phyloP scores from a whole-genome alignment of 2,797 vertebrate genomes.

The Potorous gilbertii region DNA sequence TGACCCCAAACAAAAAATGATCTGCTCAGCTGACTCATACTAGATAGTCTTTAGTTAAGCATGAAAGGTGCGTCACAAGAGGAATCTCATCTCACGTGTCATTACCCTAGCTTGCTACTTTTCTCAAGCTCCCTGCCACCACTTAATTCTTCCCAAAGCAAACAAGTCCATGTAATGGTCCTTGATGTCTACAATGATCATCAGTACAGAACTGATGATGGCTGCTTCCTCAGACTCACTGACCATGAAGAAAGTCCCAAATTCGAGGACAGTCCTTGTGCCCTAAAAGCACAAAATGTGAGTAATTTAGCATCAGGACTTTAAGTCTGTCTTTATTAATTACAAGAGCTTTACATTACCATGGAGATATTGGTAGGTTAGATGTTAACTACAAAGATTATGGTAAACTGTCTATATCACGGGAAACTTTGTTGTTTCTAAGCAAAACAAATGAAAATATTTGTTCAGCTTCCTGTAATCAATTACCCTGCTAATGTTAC shows the following conservation, averaged over 20 bases:
- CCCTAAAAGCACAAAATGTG: not conserved
- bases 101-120: not conserved
- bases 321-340: not conserved
- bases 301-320: not conserved
- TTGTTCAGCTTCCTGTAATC: not conserved
- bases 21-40: not conserved
- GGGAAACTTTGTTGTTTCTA: not conserved
- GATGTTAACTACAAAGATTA: not conserved
- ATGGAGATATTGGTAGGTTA: not conserved
- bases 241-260: not conserved
- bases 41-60: not conserved
- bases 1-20: not conserved
- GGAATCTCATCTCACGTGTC: not conserved
- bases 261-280: not conserved
- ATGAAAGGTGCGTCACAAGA: not conserved
- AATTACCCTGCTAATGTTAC: no score
- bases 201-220: not conserved
- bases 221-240: not conserved
- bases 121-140: not conserved
- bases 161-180: not conserved
- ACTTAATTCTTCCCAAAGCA: not conserved
- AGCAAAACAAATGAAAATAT: not conserved
- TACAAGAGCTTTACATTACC: not conserved
- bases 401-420: not conserved
- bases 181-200: not conserved